These are phyloP conservation scores for Meiosimyza platycephala DNA, from an alignment of 2,888 invertebrate genomes.

Conservation along the genomic window DNA sequence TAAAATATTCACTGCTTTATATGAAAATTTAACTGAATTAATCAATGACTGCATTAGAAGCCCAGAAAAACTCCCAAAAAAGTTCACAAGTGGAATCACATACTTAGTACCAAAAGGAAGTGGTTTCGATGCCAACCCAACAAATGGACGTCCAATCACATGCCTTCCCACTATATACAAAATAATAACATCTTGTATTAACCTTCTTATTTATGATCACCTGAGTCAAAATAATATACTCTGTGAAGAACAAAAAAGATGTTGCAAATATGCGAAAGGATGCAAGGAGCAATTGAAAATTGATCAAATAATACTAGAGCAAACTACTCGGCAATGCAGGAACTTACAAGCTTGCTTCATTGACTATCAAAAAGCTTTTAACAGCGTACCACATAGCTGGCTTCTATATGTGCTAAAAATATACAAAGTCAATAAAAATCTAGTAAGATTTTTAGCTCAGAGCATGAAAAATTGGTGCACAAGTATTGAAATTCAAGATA, in stretches of 20 bases:
- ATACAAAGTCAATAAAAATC: conserved; percentile 20
- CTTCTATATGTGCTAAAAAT: conserved; percentile 30
- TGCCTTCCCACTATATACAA: conserved; percentile 32
- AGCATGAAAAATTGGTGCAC: conserved; percentile 19
- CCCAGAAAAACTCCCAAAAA: too few species aligned
- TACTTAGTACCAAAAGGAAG: conserved; percentile 1
- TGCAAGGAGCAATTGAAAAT: conserved; percentile 35
- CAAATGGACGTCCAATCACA: conserved; percentile 29
- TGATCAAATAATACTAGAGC: conserved; percentile 25
- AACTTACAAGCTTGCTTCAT: conserved; percentile 25
- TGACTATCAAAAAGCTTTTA: conserved; percentile 37
- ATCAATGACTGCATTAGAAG: too few species aligned
- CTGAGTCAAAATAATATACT: conserved; percentile 31
- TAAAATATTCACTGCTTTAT: too few species aligned
- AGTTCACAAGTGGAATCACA: too few species aligned
- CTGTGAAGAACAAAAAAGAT: conserved; percentile 34
- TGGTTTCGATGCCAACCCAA: conserved; percentile 14
- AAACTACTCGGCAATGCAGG: conserved; percentile 1
- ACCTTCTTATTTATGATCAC: conserved; percentile 22
- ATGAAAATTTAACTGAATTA: too few species aligned
- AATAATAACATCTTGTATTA: conserved; percentile 28
- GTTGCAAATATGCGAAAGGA: conserved; percentile 28
- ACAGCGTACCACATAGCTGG: conserved; percentile 33
- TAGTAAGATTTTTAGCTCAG: conserved; percentile 25
- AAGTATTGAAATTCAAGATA: conserved; percentile 9